Base-by-base conservation (phyloP, 2,113 vertebrate species). In the Rhinolophus ferrumequinum region DNA sequence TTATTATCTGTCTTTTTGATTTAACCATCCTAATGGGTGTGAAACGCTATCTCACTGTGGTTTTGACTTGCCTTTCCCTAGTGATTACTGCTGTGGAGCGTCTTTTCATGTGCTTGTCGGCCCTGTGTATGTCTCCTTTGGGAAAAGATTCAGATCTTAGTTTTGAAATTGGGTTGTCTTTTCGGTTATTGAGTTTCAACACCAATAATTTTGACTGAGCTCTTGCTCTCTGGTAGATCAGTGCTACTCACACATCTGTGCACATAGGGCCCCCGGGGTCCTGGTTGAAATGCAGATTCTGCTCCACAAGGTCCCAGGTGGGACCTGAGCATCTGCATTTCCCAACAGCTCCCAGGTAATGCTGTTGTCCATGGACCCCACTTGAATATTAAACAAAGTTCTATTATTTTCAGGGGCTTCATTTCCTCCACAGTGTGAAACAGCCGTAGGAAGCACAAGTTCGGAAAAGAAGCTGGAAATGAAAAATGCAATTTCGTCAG, bases 381-480 rank as follows among this genome's bases (percentile, higher is more conserved):
- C 24, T 88, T 0, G 16, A 85, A n/a, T 41, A 30, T 92, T 67
- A 93, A 95, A 66, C 35, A 47, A 81, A 85, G n/a, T 77, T 47
- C 4, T 66, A 35, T 77, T 90, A 90, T 60, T 95, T 86, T 30
- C 22, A 82, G 62, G 35, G 47, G 22, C 77, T 75, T 92, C 67
- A 83, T 96, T 88, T 64, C 52, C 35, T 79, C 35, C 28, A 30
- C 70, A 79, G 50, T 26, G 56, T 75, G 91, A 93, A 83, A 69
- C 26, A 92, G 58, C 35, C 6, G 2, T 18, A 81, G 83, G 75
- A 94, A 94, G 76, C 24, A 35, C n/a, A 72, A 62, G n/a, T 79
- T 94, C 7, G 14, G 33, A 81, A 91, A 93, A 91, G 82, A 91
- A 41, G 19, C 52, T 88, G 50, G 35, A 85, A 84, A 91, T 93